Conservation (phyloP, 2,113 vertebrate genomes). For the Romanogobio albipinnatus region DNA sequence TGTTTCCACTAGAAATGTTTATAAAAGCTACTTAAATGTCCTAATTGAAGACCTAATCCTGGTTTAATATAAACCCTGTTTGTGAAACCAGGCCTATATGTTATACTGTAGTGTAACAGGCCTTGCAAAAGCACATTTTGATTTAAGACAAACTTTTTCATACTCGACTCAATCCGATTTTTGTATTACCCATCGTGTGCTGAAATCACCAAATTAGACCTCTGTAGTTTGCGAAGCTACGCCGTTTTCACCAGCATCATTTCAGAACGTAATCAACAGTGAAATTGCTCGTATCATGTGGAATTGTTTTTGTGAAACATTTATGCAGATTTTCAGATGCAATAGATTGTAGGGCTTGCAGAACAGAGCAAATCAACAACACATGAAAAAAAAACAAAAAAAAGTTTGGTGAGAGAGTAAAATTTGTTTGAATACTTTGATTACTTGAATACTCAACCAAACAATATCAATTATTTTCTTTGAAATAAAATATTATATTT, state of each 20-base stretch:
- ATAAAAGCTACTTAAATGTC: too few relatives aligned
- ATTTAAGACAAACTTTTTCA: neutral
- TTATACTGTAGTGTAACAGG: neutral
- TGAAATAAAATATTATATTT: neutral
- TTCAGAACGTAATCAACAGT: conserved; percentile 2
- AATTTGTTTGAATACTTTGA: neutral
- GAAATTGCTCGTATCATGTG: neutral
- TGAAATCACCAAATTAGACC: neutral
- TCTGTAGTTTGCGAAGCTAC: neutral
- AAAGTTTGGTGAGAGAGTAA: neutral
- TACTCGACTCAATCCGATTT: neutral
- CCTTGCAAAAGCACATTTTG: neutral
- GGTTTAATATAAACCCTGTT: too few relatives aligned
- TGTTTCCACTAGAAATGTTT: too few relatives aligned
- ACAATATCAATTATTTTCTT: neutral
- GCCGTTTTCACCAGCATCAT: neutral
- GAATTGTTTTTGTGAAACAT: conserved; percentile 19
- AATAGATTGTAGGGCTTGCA: neutral
- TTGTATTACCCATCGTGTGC: neutral
- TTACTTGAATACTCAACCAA: neutral
- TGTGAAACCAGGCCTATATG: too few relatives aligned
- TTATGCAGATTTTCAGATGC: conserved; percentile 9
- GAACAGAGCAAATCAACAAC: conserved; percentile 14
- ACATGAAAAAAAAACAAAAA: neutral
- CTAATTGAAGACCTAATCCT: too few relatives aligned